Percentiles rank a stretch among this genome's conserved stretches.
Evolutionary conservation across 2,113 vertebrate species (phyloP).

Genomic region (Theristicus caerulescens): DNA sequence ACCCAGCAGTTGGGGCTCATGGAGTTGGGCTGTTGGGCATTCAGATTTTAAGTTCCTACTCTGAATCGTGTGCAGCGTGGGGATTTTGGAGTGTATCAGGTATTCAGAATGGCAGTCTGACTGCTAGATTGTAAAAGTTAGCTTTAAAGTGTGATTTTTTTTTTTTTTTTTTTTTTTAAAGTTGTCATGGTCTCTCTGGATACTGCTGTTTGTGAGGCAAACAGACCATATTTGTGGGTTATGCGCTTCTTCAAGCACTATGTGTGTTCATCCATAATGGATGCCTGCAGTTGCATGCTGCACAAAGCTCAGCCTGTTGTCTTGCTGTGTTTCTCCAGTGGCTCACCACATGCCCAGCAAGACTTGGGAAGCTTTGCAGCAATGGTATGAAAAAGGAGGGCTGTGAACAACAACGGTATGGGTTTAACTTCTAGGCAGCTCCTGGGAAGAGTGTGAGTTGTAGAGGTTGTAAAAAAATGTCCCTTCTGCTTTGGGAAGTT

Average conservation of each 20-base stretch:
- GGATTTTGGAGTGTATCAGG: background rate
- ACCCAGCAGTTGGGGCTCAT: background rate
- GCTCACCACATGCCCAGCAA: background rate
- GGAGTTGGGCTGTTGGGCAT: accelerated
- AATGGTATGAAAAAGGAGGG: background rate
- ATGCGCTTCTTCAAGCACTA: background rate
- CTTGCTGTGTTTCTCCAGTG: background rate
- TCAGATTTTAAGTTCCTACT: background rate
- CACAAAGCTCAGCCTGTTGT: background rate
- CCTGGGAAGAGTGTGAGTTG: background rate
- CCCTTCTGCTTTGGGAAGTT: background rate
- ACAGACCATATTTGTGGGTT: background rate
- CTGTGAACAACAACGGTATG: background rate
- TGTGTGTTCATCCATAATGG: background rate
- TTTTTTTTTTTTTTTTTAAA: background rate
- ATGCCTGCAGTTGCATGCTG: background rate
- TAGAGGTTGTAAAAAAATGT: background rate
- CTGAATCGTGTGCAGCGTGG: background rate
- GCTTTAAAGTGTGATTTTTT: background rate
- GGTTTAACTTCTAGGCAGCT: background rate
- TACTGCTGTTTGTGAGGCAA: background rate
- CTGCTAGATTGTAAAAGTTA: background rate
- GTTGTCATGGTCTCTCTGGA: background rate
- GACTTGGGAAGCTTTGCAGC: background rate
- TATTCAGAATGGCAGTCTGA: background rate